Conservation (phyloP, 2,113 vertebrate genomes). For the Bos javanicus region DNA sequence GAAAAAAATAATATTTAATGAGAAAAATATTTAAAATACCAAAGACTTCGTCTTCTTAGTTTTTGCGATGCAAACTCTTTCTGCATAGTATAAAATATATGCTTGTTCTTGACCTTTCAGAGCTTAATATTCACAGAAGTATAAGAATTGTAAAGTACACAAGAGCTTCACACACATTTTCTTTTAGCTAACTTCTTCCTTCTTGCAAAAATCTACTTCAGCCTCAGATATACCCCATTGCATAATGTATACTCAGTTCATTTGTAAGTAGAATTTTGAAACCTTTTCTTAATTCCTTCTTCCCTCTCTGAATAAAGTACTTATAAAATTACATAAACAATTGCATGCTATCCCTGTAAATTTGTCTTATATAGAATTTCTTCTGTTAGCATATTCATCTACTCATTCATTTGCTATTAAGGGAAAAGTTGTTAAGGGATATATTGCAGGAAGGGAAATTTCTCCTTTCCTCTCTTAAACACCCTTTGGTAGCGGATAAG, state of each 20-base stretch:
- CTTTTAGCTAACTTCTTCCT: neutral
- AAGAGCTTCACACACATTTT: neutral
- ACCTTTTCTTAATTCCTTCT: neutral
- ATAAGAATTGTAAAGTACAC: neutral
- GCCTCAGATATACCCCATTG: neutral
- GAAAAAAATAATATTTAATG: slow-evolving; percentile 41
- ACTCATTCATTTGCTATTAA: neutral
- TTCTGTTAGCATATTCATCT: neutral
- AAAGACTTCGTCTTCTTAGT: neutral
- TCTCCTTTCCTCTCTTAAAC: neutral
- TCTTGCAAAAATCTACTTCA: neutral
- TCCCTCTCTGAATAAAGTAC: neutral
- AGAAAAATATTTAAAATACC: neutral
- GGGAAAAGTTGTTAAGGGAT: neutral
- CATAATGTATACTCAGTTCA: neutral
- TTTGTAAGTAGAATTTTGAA: neutral
- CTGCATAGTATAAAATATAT: neutral
- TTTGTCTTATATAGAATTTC: neutral
- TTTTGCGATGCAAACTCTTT: neutral
- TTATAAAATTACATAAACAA: neutral
- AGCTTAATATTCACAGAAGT: neutral
- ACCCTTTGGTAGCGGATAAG: neutral
- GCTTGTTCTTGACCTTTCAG: neutral
- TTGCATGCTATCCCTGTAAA: neutral
- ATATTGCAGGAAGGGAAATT: neutral